Evolutionary conservation across 2,113 vertebrate genomes (phyloP).

Genomic region (Myotis lucifugus): DNA sequence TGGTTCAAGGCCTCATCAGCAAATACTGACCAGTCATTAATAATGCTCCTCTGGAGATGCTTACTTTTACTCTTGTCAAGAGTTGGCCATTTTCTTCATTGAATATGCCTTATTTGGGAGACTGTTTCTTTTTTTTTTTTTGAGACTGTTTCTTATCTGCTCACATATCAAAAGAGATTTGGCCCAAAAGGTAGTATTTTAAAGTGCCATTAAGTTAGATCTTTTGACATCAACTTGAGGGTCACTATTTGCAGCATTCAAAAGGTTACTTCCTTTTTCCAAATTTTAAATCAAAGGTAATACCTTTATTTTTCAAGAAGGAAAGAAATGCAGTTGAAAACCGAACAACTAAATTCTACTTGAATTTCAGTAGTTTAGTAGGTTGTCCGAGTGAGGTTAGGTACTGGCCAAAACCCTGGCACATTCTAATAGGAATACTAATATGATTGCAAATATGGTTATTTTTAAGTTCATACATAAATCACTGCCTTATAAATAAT

Average conservation of each 20-base stretch:
- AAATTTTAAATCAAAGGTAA: background rate
- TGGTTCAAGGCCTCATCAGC: background rate
- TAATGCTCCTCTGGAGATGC: background rate
- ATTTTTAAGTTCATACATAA: background rate
- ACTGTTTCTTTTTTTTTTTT: background rate
- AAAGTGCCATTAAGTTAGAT: background rate
- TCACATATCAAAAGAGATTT: background rate
- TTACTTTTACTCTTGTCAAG: background rate
- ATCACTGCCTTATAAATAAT: slow-evolving; percentile 5
- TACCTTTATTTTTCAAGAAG: background rate
- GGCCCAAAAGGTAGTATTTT: background rate
- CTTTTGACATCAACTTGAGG: slow-evolving; percentile 7
- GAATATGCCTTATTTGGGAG: background rate
- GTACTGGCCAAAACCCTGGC: background rate
- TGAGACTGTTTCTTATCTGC: background rate
- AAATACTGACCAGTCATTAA: background rate
- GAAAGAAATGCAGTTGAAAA: slow-evolving; percentile 5
- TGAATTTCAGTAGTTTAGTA: background rate
- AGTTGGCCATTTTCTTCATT: background rate
- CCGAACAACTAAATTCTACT: background rate
- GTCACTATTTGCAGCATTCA: background rate
- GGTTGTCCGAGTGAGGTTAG: background rate
- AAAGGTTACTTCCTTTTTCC: slow-evolving; percentile 15
- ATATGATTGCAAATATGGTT: background rate
- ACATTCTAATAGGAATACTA: background rate